A percentile compares a stretch with the other conserved stretches of the same genome.
Conservation (phyloP, 2,113 vertebrate species). For the Hippoglossus stenolepis region DNA sequence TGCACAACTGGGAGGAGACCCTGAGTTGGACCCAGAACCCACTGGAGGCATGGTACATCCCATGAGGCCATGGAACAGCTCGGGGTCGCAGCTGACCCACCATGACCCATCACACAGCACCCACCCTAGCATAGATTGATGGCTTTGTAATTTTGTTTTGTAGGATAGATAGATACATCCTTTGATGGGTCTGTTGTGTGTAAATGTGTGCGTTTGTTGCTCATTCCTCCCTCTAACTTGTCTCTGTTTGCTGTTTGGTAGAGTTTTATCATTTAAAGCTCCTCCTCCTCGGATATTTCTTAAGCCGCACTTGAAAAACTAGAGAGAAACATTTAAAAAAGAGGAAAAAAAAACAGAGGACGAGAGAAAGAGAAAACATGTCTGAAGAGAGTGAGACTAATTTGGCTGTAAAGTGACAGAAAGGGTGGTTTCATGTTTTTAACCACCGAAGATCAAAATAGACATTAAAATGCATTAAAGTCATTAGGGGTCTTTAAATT, state of each 20-base stretch:
- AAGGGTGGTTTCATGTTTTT: constrained; percentile 32
- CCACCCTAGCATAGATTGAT: too few species aligned
- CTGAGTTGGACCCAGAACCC: too few species aligned
- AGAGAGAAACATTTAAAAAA: too few species aligned
- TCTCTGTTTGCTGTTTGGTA: not conserved
- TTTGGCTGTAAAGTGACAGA: constrained; percentile 18
- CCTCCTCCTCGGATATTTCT: not conserved
- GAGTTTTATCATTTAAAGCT: not conserved
- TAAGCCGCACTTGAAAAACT: not conserved
- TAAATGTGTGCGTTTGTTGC: too few species aligned
- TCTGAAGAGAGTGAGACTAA: not conserved
- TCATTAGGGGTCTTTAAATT: constrained; percentile 41
- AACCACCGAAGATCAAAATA: constrained; percentile 48
- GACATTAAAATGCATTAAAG: constrained; percentile 31
- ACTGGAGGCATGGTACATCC: too few species aligned
- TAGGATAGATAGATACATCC: too few species aligned
- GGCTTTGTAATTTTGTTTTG: not conserved
- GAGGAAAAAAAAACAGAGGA: not conserved
- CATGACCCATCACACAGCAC: too few species aligned
- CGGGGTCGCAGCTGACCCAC: too few species aligned
- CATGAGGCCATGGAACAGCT: too few species aligned
- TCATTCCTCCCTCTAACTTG: too few species aligned
- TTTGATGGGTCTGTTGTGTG: too few species aligned
- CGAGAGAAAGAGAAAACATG: not conserved
- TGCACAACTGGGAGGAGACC: too few species aligned